A percentile compares a stretch with the other conserved stretches of the same genome.
phyloP scores from a whole-genome alignment of 2,797 vertebrate species.

The Kryptopterus vitreolus region DNA sequence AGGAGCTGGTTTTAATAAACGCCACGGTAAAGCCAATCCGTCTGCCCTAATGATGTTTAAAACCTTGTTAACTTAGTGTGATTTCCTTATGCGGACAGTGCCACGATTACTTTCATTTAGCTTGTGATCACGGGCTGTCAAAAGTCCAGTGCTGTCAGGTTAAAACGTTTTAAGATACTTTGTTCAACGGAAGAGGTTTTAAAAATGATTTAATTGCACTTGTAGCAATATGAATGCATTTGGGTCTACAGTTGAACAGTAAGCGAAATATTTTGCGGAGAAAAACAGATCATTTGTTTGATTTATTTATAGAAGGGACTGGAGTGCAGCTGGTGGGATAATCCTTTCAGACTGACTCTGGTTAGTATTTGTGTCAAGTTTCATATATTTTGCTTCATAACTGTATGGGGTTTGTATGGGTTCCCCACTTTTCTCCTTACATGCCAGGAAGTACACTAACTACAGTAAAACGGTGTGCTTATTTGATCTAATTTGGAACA shows the following conservation, averaged over 20 bases:
- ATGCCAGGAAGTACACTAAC: neutral
- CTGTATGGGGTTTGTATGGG: neutral
- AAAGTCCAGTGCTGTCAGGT: neutral
- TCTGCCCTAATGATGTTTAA: neutral
- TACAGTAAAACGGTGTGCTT: neutral
- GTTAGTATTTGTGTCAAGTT: neutral
- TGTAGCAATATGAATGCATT: neutral
- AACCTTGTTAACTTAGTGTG: neutral
- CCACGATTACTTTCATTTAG: constrained; percentile 5
- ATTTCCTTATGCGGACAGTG: constrained; percentile 1
- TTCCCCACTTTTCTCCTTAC: neutral
- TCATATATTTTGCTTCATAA: neutral
- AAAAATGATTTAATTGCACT: neutral
- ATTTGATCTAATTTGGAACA: too few relatives aligned
- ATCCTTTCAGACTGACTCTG: neutral
- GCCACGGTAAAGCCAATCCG: neutral
- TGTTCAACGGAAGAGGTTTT: neutral
- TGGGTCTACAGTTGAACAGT: too few relatives aligned
- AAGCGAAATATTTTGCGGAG: too few relatives aligned
- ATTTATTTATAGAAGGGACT: neutral
- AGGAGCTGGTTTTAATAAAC: neutral
- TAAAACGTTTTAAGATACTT: neutral
- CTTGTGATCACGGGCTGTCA: constrained; percentile 4
- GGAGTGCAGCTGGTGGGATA: neutral
- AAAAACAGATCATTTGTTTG: neutral